A percentile compares a stretch with the other conserved stretches of the same genome.
These are phyloP conservation scores for Penaeus chinensis DNA, from an alignment of 1,140 invertebrate genomes.

Conservation along the genomic window DNA sequence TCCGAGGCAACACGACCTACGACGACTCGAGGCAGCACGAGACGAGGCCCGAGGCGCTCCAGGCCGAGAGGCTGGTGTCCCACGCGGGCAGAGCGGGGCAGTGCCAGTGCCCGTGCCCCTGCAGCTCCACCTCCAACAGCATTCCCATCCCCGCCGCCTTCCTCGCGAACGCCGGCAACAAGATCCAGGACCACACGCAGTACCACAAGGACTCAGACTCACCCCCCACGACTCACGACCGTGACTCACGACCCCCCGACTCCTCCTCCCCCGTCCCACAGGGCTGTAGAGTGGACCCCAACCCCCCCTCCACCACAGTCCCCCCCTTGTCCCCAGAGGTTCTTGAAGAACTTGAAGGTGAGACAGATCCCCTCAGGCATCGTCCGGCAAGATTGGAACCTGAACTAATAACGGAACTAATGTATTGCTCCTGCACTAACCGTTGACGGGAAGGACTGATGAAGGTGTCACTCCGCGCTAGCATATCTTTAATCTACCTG, in stretches of 20 bases:
- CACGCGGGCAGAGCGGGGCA: not conserved
- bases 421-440: no score
- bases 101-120: conserved; percentile 48
- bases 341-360: conserved; percentile 42
- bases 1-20: conserved; percentile 28
- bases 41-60: not conserved
- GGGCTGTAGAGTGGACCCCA: conserved; percentile 30
- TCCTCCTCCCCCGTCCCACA: not conserved
- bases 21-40: not conserved
- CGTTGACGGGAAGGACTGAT: no score
- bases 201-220: not conserved
- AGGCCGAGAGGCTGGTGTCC: not conserved
- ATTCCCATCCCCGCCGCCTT: conserved; percentile 36
- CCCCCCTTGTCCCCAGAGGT: conserved; percentile 25
- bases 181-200: not conserved
- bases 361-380: conserved; percentile 28
- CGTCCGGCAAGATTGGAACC: conserved; percentile 43
- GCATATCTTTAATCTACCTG: not conserved
- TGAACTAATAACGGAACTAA: conserved; percentile 33
- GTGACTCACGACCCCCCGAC: conserved; percentile 6
- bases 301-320: conserved; percentile 26
- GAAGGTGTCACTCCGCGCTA: no score
- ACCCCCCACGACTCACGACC: not conserved
- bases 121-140: conserved; percentile 13
- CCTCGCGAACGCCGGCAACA: not conserved